A percentile compares a stretch with the other conserved stretches of the same genome.
Conservation (phyloP, 2,888 invertebrate genomes). For the Clitarchus hookeri region DNA sequence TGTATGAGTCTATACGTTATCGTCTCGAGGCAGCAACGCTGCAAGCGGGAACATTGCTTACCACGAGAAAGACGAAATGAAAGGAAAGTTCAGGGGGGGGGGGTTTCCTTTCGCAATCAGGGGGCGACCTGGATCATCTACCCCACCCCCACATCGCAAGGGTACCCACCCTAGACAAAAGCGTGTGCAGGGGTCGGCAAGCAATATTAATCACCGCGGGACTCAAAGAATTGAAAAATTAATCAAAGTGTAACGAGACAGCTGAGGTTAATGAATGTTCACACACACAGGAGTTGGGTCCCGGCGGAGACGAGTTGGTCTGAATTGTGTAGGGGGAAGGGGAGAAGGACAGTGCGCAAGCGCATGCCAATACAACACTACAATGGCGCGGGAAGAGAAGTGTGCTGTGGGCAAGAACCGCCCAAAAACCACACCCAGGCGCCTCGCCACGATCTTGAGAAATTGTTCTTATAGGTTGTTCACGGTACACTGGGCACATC, state of each 20-base stretch:
- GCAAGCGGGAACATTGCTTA: not conserved
- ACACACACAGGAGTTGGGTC: slow-evolving; percentile 18
- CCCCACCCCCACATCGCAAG: not conserved
- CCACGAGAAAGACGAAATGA: not conserved
- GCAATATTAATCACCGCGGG: slow-evolving; percentile 14
- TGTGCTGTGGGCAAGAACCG: not conserved
- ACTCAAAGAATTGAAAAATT: slow-evolving; percentile 41
- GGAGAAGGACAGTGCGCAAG: slow-evolving; percentile 19
- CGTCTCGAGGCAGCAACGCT: no score
- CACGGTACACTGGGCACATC: no score
- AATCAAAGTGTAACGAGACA: slow-evolving; percentile 43
- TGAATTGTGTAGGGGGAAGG: not conserved
- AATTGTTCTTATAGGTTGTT: no score
- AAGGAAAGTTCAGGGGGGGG: not conserved
- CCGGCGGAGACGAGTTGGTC: not conserved
- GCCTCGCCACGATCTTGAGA: no score
- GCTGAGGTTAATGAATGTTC: slow-evolving; percentile 39
- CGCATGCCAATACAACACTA: slow-evolving; percentile 28
- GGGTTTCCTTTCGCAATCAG: not conserved
- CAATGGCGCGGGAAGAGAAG: not conserved
- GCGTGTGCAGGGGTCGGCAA: not conserved
- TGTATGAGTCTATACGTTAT: no score
- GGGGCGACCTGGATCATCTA: not conserved
- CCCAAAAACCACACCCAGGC: not conserved
- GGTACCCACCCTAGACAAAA: not conserved